Evolutionary conservation across 2,113 vertebrate species (phyloP).

Genomic region (Chaetorhynchus papuensis): DNA sequence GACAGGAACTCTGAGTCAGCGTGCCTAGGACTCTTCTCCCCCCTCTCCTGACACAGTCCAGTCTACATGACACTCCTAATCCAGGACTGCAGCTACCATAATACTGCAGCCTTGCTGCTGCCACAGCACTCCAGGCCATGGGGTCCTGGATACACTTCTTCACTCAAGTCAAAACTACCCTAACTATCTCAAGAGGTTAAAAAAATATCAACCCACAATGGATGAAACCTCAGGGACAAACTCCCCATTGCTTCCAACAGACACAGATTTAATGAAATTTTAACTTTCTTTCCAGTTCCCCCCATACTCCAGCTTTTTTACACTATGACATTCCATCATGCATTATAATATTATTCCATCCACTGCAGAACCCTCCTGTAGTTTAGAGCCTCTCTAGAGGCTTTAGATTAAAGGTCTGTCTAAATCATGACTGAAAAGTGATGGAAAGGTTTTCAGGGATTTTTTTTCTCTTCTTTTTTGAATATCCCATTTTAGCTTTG

Average conservation of each 20-base stretch:
- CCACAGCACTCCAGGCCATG: background rate
- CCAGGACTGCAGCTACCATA: background rate
- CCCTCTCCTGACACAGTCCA: background rate
- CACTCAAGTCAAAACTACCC: background rate
- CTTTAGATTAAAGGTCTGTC: conserved; percentile 32
- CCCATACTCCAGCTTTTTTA: background rate
- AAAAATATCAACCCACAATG: background rate
- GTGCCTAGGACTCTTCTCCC: background rate
- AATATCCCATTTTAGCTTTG: background rate
- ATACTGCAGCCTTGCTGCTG: background rate
- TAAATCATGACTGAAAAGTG: background rate
- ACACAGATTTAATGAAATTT: background rate
- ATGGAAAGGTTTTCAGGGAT: background rate
- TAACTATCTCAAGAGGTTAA: background rate
- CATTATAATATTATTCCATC: background rate
- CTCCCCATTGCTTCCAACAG: background rate
- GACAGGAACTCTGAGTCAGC: background rate
- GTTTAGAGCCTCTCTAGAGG: background rate
- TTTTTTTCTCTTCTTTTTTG: background rate
- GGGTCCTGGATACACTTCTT: background rate
- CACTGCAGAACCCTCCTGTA: background rate
- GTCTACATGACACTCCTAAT: background rate
- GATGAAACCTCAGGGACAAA: background rate
- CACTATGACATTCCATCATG: background rate
- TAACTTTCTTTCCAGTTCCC: background rate